Evolutionary conservation across 2,888 invertebrate species (phyloP), one percentile per base, ranked within the genome.

Genomic region (Nomada lathburiana): DNA sequence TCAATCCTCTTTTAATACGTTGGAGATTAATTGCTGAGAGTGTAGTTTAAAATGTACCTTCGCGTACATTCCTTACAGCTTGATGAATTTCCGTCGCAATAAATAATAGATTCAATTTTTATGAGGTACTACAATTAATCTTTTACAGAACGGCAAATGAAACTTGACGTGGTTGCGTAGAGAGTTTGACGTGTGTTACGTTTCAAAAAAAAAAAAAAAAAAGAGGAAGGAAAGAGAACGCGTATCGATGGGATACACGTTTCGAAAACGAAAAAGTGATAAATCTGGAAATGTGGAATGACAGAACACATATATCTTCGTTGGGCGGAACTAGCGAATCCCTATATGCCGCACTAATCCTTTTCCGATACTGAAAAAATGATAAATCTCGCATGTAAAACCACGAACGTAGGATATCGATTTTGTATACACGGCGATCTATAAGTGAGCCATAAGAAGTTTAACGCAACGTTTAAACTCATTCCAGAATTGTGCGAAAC

Each of bases 291-390:
- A 86, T 86, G 84, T 84, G 88, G 86, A 84, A 88, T 86, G 88
- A 80, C 88, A 81, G 88, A 77, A 79, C 79, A 73, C 65, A 86
- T 87, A 88, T 86, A 87, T 87, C 87, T 86, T 88, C 88, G 88
- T 87, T 88, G 82, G 69, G 53, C 74, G 74, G 77, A 81, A 79
- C 82, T 80, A 86, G 80, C 80, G 88, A 88, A 87, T 84, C 88
- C 87, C 86, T 82, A 81, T 81, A 84, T 86, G 83, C 86, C 86
- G 86, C 81, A 86, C 82, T 84, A 87, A 87, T 88, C 86, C 87
- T 82, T 86, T 86, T 86, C 86, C 88, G 82, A 88, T 88, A 88
- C 84, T 84, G 88, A 86, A 88, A 88, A 88, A 88, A 86, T 80
- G 85, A 86, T 86, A 88, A 84, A 88, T 88, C 84, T 84, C 79